Evolutionary conservation across 2,888 invertebrate species (phyloP), one percentile per base, ranked within the genome.

Genomic region (Argyresthia albistria): DNA sequence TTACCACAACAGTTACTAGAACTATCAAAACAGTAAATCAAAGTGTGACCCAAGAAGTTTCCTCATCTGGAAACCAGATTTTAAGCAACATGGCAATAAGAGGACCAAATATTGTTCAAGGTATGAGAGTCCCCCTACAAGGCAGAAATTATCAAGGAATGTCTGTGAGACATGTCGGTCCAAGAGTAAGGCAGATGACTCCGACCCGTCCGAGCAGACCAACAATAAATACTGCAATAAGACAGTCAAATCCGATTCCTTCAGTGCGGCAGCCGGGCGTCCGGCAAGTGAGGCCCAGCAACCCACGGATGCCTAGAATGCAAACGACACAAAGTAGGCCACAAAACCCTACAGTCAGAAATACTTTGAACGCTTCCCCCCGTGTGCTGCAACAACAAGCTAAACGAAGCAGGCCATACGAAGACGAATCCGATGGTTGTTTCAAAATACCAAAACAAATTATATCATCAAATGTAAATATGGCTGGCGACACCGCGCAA

Each of bases 1-100:
- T 87, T 39, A 87, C 86, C 7, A 86, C 86, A 50, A 87, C 87
- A 36, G 84, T 87, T 2, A 87, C 87, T 8, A 84, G 84, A 73
- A 87, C 86, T 8, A 78, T 87, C 57, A 75, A 83, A 63, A 75
- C 74, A 35, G 65, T 25, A 25, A 25, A 25, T 25, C 25, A 25
- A 25, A 25, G 25, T 25, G 25, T 72, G 16, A 80, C 82, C 55
- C 78, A 83, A 63, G 75, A 80, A 65, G 62, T 76, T 36, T 70
- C 35, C 9, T 43, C 35, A 0, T 48, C 48, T 25, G 25, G 25
- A 25, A 25, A 25, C 25, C 25, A 25, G 25, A 25, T 25, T 25
- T 25, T 25, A 25, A 25, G 25, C 25, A 25, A 25, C 25, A 14
- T 8, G 45, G 45, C 45, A 45, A 10, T 45, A 7, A 45, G 45